A percentile compares a stretch with the other conserved stretches of the same genome.
Evolutionary conservation across 2,888 invertebrate genomes (phyloP).

Genomic region (Lasioglossum morio): DNA sequence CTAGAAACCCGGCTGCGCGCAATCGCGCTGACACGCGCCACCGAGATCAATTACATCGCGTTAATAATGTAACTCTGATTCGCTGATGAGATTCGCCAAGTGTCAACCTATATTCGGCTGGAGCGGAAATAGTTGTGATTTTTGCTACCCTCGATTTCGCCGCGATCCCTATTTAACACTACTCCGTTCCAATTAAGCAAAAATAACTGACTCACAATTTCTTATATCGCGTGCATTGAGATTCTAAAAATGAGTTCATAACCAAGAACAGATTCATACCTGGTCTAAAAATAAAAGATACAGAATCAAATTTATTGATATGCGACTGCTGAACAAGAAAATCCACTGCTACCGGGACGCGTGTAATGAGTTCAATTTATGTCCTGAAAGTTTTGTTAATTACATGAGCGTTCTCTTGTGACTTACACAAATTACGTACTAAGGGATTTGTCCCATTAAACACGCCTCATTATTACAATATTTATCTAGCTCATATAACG

Average conservation of each 20-base stretch:
- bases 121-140: background rate
- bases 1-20: background rate
- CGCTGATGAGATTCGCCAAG: background rate
- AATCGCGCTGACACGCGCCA: conserved; percentile 7
- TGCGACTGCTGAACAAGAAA: background rate
- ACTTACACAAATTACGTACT: background rate
- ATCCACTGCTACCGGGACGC: background rate
- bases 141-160: background rate
- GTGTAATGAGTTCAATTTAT: background rate
- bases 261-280: background rate
- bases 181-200: background rate
- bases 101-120: background rate
- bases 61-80: conserved; percentile 8
- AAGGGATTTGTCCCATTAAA: background rate
- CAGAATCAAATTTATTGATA: background rate
- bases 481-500: background rate
- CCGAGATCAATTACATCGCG: conserved; percentile 10
- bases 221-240: background rate
- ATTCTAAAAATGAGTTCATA: background rate
- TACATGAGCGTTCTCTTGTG: background rate
- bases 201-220: background rate
- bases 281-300: background rate
- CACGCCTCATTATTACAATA: background rate
- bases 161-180: background rate
- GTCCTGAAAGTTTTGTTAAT: background rate